These are phyloP conservation scores for Cepaea hortensis DNA, from an alignment of 2,888 invertebrate species.

Conservation along the genomic window DNA sequence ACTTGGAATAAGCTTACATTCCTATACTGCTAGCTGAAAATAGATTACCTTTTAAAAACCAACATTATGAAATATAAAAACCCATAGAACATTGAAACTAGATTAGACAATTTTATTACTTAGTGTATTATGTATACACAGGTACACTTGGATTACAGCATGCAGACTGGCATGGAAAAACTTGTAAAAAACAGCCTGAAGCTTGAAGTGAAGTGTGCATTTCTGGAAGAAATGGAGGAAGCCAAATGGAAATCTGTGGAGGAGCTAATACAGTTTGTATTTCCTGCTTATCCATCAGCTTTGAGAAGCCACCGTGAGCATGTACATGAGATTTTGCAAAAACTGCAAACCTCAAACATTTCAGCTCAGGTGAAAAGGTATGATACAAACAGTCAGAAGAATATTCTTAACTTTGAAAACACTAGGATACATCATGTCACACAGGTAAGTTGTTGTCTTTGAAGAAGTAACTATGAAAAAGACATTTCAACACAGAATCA, in stretches of 20 bases:
- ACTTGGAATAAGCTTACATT: too few relatives aligned
- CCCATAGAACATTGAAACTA: too few relatives aligned
- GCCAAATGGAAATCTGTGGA: slow-evolving; percentile 30
- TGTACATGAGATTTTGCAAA: background rate
- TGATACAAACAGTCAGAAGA: background rate
- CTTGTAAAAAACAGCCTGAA: background rate
- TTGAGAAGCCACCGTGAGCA: slow-evolving; percentile 4
- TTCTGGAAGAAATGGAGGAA: background rate
- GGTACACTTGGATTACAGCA: slow-evolving; percentile 25
- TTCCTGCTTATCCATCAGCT: slow-evolving; percentile 10
- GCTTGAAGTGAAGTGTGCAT: background rate
- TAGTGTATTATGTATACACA: background rate
- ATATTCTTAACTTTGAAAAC: background rate
- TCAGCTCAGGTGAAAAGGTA: slow-evolving; percentile 25
- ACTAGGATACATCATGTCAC: too few relatives aligned
- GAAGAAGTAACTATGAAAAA: too few relatives aligned
- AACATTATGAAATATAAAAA: too few relatives aligned
- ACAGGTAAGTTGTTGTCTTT: background rate
- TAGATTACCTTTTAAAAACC: too few relatives aligned
- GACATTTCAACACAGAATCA: too few relatives aligned
- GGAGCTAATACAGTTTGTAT: slow-evolving; percentile 14
- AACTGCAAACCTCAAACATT: background rate
- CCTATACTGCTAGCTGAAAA: too few relatives aligned
- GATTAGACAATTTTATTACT: too few relatives aligned
- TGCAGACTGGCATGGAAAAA: slow-evolving; percentile 28